Evolutionary conservation across 2,797 vertebrate genomes (phyloP), one percentile per base, ranked within the genome.

Genomic region (Lemur catta): DNA sequence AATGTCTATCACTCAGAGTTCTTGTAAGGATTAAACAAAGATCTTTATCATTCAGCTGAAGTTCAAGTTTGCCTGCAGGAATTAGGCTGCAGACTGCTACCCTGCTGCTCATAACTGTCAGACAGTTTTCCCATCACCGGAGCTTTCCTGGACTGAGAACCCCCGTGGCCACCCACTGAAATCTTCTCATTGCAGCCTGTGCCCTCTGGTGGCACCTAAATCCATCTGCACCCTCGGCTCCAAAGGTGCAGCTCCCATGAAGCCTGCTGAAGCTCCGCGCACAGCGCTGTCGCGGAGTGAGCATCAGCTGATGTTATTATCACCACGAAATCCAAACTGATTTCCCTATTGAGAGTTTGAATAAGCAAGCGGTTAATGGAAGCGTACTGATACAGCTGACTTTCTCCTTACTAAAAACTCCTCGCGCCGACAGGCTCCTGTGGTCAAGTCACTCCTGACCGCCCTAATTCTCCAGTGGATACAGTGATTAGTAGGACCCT

Each of bases 201-300:
- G 75, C 84, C 95, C 57, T 76, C 95, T 57, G 59, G 71, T 41
- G 72, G 71, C 46, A 26, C 7, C 1, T 5, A 17, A 82, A 30
- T 6, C 67, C 61, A 35, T 15, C 72, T 69, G 48, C 50, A 43
- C 8, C 4, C 9, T 6, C 20, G 0, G 12, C 52, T 33, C 22
- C 46, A 46, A 8, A 84, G 46, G 4, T 4, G 4, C 2, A 17
- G 30, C 52, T 28, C 15, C 0, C 0, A 12, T 7, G 8, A 46
- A 59, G 7, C 11, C 1, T 15, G 12, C 33, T 1, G 6, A 26
- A 13, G 22, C 17, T 17, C 50, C 1, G 33, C 0, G 33, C 72
- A 0, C 8, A 0, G 12, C 0, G 4, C 84, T 0, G 11, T 2
- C 13, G 1, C 1, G 0, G 1, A 38, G n/a, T 2, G 10, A n/a